Evolutionary conservation across 2,797 vertebrate genomes (phyloP).

Genomic region (Carcharodon carcharias): DNA sequence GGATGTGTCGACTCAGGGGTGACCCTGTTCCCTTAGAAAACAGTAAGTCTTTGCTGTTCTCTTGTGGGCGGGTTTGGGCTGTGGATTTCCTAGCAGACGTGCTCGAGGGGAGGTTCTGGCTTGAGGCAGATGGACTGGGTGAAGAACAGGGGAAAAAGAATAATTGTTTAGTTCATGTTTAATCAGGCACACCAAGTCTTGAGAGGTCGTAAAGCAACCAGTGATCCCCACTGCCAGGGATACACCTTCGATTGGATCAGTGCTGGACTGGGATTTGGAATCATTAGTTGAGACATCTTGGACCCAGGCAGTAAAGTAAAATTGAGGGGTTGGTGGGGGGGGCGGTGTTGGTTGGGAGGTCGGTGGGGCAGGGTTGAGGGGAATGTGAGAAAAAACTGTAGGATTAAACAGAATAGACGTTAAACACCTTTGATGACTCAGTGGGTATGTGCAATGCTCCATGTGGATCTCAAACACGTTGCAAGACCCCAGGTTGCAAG

Average conservation of each 20-base stretch:
- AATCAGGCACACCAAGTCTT: not conserved
- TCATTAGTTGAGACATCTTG: not conserved
- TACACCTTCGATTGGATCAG: not conserved
- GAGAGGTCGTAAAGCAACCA: not conserved
- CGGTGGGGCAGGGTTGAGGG: not conserved
- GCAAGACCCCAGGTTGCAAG: not conserved
- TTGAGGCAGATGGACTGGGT: not conserved
- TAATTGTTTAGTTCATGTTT: not conserved
- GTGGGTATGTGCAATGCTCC: not conserved
- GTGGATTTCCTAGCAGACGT: not conserved
- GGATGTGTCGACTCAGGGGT: not conserved
- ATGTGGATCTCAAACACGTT: not conserved
- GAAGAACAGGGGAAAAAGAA: not conserved
- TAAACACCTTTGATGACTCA: not conserved
- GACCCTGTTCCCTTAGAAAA: not conserved
- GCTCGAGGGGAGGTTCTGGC: not conserved
- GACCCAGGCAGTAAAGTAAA: not conserved
- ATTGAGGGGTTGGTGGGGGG: no score
- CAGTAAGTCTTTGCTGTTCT: not conserved
- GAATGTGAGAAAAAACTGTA: not conserved
- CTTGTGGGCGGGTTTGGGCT: not conserved
- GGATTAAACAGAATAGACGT: not conserved
- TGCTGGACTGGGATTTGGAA: not conserved
- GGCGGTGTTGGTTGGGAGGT: no score
- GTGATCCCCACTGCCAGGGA: not conserved